These are phyloP conservation scores for Benitochromis conjunctus DNA, from an alignment of 2,113 vertebrate species.

Conservation along the genomic window DNA sequence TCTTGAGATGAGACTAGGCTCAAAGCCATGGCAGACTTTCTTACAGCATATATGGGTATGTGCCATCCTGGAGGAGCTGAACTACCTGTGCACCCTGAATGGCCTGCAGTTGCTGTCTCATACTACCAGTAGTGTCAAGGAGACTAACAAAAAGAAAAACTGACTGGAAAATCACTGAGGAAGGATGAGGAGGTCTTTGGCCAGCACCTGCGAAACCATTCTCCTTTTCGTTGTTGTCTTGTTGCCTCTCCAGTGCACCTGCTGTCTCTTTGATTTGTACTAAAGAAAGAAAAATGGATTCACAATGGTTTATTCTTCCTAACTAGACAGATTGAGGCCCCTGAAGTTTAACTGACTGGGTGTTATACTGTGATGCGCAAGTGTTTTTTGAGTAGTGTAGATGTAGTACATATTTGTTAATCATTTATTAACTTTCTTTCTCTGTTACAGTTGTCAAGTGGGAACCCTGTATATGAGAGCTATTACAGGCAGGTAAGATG, in stretches of 20 bases:
- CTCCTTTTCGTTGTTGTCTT: background rate
- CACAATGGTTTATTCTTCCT: background rate
- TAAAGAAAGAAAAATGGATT: background rate
- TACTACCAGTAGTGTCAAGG: background rate
- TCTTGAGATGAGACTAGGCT: background rate
- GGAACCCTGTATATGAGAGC: conserved; percentile 89
- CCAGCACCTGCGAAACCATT: background rate
- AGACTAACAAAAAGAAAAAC: background rate
- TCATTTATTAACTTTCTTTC: background rate
- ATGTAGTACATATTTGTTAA: background rate
- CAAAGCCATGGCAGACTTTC: background rate
- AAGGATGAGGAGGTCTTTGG: background rate
- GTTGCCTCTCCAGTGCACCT: background rate
- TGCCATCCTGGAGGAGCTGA: background rate
- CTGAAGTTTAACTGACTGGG: background rate
- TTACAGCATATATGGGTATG: background rate
- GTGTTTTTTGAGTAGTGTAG: background rate
- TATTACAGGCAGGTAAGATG: conserved; percentile 90
- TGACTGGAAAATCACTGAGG: background rate
- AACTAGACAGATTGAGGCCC: background rate
- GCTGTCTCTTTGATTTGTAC: background rate
- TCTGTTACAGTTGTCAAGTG: conserved; percentile 80
- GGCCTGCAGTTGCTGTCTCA: background rate
- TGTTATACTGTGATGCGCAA: background rate
- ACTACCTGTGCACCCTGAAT: background rate